phyloP scores from a whole-genome alignment of 2,113 vertebrate genomes.

The Colossoma macropomum region DNA sequence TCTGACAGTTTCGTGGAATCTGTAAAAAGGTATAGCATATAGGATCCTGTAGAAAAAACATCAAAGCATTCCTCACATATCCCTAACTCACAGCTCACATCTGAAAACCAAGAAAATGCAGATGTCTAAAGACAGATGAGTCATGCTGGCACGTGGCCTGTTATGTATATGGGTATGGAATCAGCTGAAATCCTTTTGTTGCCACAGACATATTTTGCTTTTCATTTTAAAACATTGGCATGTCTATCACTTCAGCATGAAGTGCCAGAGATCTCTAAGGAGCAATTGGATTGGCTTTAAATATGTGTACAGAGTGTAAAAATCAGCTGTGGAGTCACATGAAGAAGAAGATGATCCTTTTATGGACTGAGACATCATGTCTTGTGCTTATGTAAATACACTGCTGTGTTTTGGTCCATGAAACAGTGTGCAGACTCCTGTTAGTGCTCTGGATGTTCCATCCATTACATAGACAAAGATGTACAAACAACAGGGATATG shows the following conservation, averaged over 20 bases:
- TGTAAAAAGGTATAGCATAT: background rate
- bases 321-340: conserved; percentile 4
- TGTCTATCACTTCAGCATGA: conserved; percentile 5
- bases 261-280: background rate
- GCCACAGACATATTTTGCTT: background rate
- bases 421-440: background rate
- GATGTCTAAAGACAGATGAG: conserved; percentile 52
- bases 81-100: background rate
- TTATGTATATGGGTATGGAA: conserved; percentile 11
- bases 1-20: background rate
- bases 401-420: background rate
- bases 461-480: background rate
- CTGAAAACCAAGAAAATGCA: conserved; percentile 19
- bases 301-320: background rate
- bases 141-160: conserved; percentile 33
- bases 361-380: background rate
- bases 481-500: background rate
- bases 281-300: background rate
- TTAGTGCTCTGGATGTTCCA: too few species aligned
- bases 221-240: conserved; percentile 13
- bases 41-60: conserved; percentile 22
- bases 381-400: conserved; percentile 19
- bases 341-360: conserved; percentile 1
- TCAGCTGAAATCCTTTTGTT: conserved; percentile 26
- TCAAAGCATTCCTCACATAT: conserved; percentile 9